These are phyloP conservation scores for Neomonachus schauinslandi DNA, from an alignment of 2,113 vertebrate genomes.

Conservation along the genomic window DNA sequence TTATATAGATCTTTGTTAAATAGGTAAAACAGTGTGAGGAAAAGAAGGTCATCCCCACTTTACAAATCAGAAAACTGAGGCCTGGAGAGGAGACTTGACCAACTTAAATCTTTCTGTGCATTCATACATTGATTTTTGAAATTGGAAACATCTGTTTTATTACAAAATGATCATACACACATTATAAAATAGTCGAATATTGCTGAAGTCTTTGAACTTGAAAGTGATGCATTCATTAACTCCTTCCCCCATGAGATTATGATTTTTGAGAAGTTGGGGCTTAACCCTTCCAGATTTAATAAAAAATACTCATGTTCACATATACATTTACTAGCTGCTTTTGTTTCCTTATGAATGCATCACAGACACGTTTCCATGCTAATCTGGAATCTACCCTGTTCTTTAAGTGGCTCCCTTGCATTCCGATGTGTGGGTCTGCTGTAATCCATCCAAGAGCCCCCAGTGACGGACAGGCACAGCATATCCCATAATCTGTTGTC, in stretches of 20 bases:
- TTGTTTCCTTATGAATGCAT: neutral
- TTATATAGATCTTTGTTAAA: neutral
- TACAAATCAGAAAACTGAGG: neutral
- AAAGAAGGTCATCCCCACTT: neutral
- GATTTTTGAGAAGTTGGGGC: neutral
- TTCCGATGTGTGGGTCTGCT: neutral
- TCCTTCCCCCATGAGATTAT: neutral
- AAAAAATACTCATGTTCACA: neutral
- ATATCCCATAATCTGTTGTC: too few species aligned
- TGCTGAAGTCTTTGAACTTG: neutral
- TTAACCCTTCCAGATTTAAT: neutral
- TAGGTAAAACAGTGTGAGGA: neutral
- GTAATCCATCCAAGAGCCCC: neutral
- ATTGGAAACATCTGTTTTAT: neutral
- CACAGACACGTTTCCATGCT: neutral
- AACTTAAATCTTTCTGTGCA: neutral
- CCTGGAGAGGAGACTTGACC: neutral
- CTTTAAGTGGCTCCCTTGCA: neutral
- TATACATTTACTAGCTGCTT: neutral
- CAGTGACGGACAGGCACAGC: neutral
- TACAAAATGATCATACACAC: too few species aligned
- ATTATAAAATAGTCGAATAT: neutral
- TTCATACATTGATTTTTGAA: neutral
- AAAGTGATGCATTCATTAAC: neutral
- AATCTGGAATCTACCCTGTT: neutral